These are phyloP conservation scores for Capitulum mitella DNA, from an alignment of 2,888 invertebrate species.

Conservation along the genomic window DNA sequence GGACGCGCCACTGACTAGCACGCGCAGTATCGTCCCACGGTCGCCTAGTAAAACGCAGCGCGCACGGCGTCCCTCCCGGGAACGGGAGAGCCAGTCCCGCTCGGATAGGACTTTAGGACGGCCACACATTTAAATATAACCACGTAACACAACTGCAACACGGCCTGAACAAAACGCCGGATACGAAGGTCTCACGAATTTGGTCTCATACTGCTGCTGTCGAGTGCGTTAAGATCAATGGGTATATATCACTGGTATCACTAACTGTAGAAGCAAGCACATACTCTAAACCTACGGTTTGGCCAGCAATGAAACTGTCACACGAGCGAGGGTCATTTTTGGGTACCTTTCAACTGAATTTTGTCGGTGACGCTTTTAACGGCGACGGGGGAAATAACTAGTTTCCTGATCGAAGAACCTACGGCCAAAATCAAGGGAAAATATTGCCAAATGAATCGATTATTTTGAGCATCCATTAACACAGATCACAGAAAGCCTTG, in stretches of 20 bases:
- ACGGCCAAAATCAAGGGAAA: neutral
- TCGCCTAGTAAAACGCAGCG: neutral
- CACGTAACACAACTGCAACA: neutral
- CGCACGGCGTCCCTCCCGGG: neutral
- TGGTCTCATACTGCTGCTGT: neutral
- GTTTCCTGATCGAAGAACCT: no score
- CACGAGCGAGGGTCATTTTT: neutral
- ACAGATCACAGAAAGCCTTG: conserved; percentile 8
- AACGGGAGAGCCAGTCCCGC: neutral
- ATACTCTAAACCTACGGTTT: neutral
- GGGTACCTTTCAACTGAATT: no score
- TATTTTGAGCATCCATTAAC: conserved; percentile 22
- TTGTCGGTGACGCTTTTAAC: no score
- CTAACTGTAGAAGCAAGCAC: conserved; percentile 3
- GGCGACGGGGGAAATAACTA: no score
- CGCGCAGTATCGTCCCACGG: neutral
- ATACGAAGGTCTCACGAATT: neutral
- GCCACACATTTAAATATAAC: neutral
- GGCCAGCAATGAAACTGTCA: neutral
- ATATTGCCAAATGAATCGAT: neutral
- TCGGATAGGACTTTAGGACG: neutral
- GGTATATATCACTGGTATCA: conserved; percentile 16
- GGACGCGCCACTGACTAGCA: neutral
- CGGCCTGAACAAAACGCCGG: neutral
- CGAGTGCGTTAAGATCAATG: conserved; percentile 20